A percentile compares a stretch with the other conserved stretches of the same genome.
Evolutionary conservation across 1,140 invertebrate genomes (phyloP).

Genomic region (Philaenus spumarius): DNA sequence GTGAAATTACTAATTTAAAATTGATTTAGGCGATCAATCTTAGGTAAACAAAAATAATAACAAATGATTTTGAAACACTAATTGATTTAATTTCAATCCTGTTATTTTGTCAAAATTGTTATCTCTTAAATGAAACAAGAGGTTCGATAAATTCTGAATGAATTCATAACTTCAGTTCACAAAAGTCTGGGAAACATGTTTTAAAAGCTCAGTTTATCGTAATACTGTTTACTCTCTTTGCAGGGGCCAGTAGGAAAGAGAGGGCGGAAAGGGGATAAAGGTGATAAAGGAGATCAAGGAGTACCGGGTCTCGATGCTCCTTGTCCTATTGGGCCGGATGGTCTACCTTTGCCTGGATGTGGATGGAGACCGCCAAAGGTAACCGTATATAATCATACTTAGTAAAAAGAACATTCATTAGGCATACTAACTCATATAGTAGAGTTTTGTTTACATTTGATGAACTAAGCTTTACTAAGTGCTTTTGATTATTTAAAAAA

Average conservation of each 20-base stretch:
- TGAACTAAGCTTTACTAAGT: too few relatives aligned
- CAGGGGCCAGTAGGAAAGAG: constrained; percentile 82
- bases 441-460: too few relatives aligned
- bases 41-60: too few relatives aligned
- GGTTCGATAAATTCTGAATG: constrained; percentile 12
- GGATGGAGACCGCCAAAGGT: constrained; percentile 86
- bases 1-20: too few relatives aligned
- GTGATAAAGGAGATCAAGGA: constrained; percentile 89
- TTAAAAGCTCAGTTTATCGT: not conserved
- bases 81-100: too few relatives aligned
- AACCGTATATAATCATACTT: not conserved
- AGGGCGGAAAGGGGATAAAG: constrained; percentile 84
- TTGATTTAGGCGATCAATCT: too few relatives aligned
- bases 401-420: too few relatives aligned
- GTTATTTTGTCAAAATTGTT: too few relatives aligned
- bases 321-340: constrained; percentile 89
- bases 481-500: too few relatives aligned
- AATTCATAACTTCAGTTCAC: not conserved
- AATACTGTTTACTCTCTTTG: constrained; percentile 10
- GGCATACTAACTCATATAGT: too few relatives aligned
- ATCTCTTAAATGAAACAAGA: too few relatives aligned
- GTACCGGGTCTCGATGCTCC: constrained; percentile 95
- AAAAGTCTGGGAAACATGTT: not conserved
- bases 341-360: constrained; percentile 88
- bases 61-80: too few relatives aligned